Conservation (phyloP, 2,797 vertebrate species). For the Toxotes lorentzi region DNA sequence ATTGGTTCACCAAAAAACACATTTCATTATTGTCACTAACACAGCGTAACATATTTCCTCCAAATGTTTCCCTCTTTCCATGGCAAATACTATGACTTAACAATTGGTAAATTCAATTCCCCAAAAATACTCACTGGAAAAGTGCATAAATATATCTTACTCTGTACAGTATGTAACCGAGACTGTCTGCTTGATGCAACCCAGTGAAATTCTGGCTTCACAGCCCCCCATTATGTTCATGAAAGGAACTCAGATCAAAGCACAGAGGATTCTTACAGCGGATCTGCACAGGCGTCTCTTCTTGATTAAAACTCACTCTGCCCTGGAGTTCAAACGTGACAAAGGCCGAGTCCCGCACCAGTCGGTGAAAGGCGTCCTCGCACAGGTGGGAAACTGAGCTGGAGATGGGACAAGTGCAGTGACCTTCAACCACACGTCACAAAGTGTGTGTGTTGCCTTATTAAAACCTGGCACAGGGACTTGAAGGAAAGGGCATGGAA, state of each 20-base stretch:
- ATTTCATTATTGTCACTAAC: background rate
- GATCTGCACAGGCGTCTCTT: slow-evolving; percentile 17
- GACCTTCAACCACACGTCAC: slow-evolving; percentile 22
- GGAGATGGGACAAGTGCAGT: slow-evolving; percentile 32
- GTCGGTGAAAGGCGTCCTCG: background rate
- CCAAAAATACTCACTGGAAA: background rate
- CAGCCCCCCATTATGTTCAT: slow-evolving; percentile 47
- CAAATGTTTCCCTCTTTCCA: background rate
- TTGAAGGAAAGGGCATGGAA: slow-evolving; percentile 3
- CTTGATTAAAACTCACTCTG: slow-evolving; percentile 47
- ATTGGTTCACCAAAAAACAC: background rate
- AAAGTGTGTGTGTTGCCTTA: background rate
- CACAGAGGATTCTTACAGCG: slow-evolving; percentile 10
- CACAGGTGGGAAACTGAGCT: background rate
- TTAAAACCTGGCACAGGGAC: slow-evolving; percentile 20
- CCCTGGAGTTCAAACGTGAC: slow-evolving; percentile 41
- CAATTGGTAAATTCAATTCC: background rate
- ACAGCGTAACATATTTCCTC: background rate
- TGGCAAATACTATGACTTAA: background rate
- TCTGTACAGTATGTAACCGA: slow-evolving; percentile 30
- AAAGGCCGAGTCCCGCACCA: slow-evolving; percentile 8
- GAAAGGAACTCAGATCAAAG: slow-evolving; percentile 63
- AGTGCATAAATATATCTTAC: slow-evolving; percentile 14
- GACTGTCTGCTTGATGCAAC: slow-evolving; percentile 68
- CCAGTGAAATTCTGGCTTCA: slow-evolving; percentile 53